A percentile compares a stretch with the other conserved stretches of the same genome.
Evolutionary conservation across 2,113 vertebrate genomes (phyloP).

Genomic region (Elaphurus davidianus): DNA sequence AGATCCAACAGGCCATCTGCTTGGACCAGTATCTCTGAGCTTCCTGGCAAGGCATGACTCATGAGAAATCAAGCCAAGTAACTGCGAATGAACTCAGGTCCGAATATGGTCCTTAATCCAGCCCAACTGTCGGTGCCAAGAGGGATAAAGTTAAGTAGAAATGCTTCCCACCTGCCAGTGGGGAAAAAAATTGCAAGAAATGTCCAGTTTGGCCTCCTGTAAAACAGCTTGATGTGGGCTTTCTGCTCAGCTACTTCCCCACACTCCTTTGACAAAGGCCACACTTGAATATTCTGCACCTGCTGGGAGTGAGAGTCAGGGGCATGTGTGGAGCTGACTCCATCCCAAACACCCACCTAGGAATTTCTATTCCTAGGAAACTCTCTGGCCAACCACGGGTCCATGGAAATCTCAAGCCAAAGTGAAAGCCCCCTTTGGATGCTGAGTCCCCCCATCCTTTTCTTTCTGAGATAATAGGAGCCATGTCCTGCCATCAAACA

Average conservation of each 20-base stretch:
- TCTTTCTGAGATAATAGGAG: neutral
- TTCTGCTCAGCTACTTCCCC: neutral
- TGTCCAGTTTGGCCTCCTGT: neutral
- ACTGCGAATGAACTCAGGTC: neutral
- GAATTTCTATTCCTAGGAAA: neutral
- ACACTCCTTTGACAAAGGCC: neutral
- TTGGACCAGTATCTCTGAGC: neutral
- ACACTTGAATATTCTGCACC: neutral
- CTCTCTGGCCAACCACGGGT: neutral
- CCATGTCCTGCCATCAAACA: neutral
- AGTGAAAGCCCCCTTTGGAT: neutral
- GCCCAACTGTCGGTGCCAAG: neutral
- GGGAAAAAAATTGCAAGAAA: neutral
- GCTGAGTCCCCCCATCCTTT: neutral
- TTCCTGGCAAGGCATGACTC: neutral
- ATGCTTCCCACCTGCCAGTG: neutral
- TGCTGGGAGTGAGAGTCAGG: neutral
- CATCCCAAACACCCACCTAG: neutral
- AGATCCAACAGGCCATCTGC: neutral
- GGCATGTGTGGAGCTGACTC: neutral
- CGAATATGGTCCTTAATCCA: neutral
- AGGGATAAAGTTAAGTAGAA: slow-evolving; percentile 5
- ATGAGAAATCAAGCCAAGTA: neutral
- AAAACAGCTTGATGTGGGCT: neutral
- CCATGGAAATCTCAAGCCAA: neutral